Conservation (phyloP, 2,888 invertebrate species). For the Caenorhabditis sp. region DNA sequence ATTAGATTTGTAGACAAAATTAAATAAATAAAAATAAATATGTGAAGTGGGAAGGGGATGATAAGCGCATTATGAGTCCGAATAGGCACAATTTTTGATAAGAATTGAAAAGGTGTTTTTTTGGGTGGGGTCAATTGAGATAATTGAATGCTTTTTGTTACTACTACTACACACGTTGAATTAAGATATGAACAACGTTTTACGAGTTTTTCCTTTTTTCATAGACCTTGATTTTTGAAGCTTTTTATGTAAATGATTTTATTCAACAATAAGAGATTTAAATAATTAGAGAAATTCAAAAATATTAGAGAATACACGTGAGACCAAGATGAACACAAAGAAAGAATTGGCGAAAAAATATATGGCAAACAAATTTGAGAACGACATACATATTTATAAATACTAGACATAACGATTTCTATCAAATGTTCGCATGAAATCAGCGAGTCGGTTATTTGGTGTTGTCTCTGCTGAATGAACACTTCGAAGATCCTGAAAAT, state of each 20-base stretch:
- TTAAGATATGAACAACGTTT: too few relatives aligned
- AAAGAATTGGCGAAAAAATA: background rate
- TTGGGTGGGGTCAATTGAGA: too few relatives aligned
- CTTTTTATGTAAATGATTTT: background rate
- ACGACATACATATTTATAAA: background rate
- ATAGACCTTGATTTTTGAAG: too few relatives aligned
- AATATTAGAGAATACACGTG: background rate
- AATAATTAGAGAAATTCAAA: background rate
- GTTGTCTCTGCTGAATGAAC: conserved; percentile 9
- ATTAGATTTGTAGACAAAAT: too few relatives aligned
- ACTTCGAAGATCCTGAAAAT: conserved; percentile 27
- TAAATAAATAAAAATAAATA: too few relatives aligned
- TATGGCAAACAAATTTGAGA: background rate
- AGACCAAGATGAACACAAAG: conserved; percentile 2
- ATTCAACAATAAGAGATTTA: background rate
- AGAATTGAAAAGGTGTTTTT: too few relatives aligned
- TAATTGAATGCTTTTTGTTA: too few relatives aligned
- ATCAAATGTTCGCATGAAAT: conserved; percentile 44
- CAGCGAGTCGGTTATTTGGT: conserved; percentile 18
- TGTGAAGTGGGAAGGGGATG: too few relatives aligned
- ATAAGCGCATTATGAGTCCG: too few relatives aligned
- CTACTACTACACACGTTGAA: too few relatives aligned
- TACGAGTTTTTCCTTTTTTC: too few relatives aligned
- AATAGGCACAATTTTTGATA: too few relatives aligned
- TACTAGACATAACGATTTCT: conserved; percentile 40